Base-by-base conservation (phyloP, 2,113 vertebrate species). In the Coreoperca whiteheadi region DNA sequence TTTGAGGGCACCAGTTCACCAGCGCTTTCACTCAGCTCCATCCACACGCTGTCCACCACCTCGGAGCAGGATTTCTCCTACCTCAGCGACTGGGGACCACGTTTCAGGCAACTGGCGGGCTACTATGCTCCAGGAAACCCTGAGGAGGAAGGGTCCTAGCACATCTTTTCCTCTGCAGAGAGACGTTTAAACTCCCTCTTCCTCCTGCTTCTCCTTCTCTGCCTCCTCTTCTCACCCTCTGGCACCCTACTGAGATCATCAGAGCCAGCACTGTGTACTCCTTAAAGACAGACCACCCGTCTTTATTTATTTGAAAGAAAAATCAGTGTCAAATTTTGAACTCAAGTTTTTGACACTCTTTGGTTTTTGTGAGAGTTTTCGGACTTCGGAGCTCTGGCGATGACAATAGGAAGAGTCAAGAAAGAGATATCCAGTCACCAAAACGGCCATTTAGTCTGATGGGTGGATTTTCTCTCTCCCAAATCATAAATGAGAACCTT, bases 51-150 rank as follows among this genome's bases (percentile, higher is more conserved):
- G 89, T 99, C 98, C 72, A 97, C 96, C 30, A 78, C 95, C 79
- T 99, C 98, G 0, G 97, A 99, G 94, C 98, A 99, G 95, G 98
- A 99, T 96, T 99, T 99, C 94, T 97, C 98, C 77, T 98, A 97
- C 91, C 97, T 99, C 91, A 94, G 96, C 88, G 94, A 95, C 94
- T 99, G 98, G 98, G 98, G 98, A 4, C 98, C 98, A 0, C 97
- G 97, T 0, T 99, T 99, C 93, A 96, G 97, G 88, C 97, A 99
- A 87, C 95, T 99, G 95, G 98, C 98, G 0, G 96, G 96, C 1
- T 97, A 99, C 84, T 99, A 99, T 0, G 95, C 95, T 9, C 97
- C 96, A 59, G 95, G 89, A 1, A 96, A 97, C 41, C 95, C 94
- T 20, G 96, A 97, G 67, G 87, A 95, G 43, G 96, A 96, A 41